phyloP scores from a whole-genome alignment of 2,888 invertebrate genomes.

The Spilarctia lutea region DNA sequence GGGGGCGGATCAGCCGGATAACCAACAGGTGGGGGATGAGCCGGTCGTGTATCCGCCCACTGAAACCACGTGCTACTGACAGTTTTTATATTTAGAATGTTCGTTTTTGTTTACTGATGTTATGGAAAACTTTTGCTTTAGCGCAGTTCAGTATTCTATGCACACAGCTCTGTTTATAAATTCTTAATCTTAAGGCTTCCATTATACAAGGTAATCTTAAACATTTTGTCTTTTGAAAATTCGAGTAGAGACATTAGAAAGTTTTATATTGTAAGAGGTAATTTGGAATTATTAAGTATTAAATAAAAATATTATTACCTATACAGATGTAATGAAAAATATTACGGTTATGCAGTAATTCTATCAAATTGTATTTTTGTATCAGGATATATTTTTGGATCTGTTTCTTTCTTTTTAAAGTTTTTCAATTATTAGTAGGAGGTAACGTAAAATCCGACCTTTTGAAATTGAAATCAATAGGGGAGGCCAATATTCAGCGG shows the following conservation, averaged over 20 bases:
- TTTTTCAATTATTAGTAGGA: not conserved
- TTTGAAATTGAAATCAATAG: too few species aligned
- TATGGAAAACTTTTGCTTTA: not conserved
- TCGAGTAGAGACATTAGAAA: not conserved
- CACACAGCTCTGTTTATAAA: not conserved
- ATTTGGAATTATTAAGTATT: not conserved
- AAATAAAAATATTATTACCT: not conserved
- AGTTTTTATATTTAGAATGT: slow-evolving; percentile 33
- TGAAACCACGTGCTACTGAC: slow-evolving; percentile 67
- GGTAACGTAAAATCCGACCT: too few species aligned
- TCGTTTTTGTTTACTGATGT: not conserved
- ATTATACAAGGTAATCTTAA: not conserved
- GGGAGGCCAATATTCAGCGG: too few species aligned
- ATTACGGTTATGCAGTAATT: too few species aligned
- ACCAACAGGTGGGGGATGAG: slow-evolving; percentile 87
- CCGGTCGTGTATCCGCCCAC: slow-evolving; percentile 79
- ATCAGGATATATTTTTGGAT: not conserved
- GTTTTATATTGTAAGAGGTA: not conserved
- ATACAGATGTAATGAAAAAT: too few species aligned
- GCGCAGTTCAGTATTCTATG: not conserved
- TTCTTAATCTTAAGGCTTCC: not conserved
- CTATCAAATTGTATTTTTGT: too few species aligned
- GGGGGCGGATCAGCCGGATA: slow-evolving; percentile 84
- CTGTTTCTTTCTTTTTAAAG: not conserved
- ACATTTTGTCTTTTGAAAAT: not conserved